A percentile compares a stretch with the other conserved stretches of the same genome.
Evolutionary conservation across 2,888 invertebrate genomes (phyloP).

Genomic region (Seira sanloemensis): DNA sequence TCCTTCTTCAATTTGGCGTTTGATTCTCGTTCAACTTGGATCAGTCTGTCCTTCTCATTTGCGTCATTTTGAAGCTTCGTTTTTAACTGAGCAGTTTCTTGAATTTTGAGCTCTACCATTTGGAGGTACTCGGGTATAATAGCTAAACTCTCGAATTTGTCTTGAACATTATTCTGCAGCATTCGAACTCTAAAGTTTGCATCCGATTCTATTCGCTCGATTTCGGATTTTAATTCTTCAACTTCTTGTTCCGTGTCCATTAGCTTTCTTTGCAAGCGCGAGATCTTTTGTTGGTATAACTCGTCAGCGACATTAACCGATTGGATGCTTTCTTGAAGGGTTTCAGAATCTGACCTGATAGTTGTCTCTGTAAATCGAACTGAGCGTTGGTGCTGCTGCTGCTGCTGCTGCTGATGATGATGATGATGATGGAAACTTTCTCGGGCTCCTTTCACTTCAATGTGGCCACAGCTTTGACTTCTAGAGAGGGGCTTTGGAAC

Average conservation of each 20-base stretch:
- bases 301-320: too few relatives aligned
- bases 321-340: too few relatives aligned
- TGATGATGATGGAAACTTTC: too few relatives aligned
- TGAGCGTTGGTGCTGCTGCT: not conserved
- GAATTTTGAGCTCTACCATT: slow-evolving; percentile 60
- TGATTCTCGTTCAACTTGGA: not conserved
- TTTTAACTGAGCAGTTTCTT: slow-evolving; percentile 34
- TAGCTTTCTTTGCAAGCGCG: slow-evolving; percentile 62
- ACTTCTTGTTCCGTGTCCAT: slow-evolving; percentile 66
- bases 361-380: slow-evolving; percentile 27
- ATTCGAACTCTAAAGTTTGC: slow-evolving; percentile 66
- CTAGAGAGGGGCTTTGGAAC: not conserved
- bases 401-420: too few relatives aligned
- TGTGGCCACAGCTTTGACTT: not conserved
- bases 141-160: slow-evolving; percentile 68
- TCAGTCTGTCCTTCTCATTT: slow-evolving; percentile 26
- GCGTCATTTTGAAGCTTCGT: slow-evolving; percentile 39
- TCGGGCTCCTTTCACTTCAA: not conserved
- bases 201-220: slow-evolving; percentile 70
- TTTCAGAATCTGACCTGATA: too few relatives aligned
- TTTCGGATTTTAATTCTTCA: slow-evolving; percentile 62
- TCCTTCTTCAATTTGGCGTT: slow-evolving; percentile 5
- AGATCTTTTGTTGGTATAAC: slow-evolving; percentile 32
- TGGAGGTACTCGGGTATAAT: slow-evolving; percentile 68
- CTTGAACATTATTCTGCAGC: slow-evolving; percentile 66